Evolutionary conservation across 2,888 invertebrate genomes (phyloP).

Genomic region (Lissonota sp.): DNA sequence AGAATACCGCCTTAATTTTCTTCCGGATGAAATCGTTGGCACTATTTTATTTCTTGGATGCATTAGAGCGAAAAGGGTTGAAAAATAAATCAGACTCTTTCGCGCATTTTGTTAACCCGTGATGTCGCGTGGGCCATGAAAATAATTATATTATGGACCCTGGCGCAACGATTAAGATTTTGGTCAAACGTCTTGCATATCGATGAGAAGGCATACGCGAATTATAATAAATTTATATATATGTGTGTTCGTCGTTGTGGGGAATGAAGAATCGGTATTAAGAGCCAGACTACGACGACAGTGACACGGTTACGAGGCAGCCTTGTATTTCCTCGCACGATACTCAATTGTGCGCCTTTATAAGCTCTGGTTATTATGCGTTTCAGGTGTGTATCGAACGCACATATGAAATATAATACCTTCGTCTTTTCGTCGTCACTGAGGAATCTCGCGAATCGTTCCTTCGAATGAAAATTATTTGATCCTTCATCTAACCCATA

Average conservation of each 20-base stretch:
- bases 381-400: constrained; percentile 70
- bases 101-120: neutral
- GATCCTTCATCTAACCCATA: too few relatives aligned
- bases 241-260: neutral
- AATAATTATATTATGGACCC: constrained; percentile 70
- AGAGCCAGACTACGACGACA: constrained; percentile 74
- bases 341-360: constrained; percentile 35
- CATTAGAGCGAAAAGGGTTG: neutral
- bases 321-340: constrained; percentile 73
- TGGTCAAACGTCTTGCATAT: constrained; percentile 79
- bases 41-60: too few relatives aligned
- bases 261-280: constrained; percentile 43
- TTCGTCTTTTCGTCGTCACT: too few relatives aligned
- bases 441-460: too few relatives aligned
- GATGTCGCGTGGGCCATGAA: constrained; percentile 65
- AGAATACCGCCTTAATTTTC: too few relatives aligned
- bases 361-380: constrained; percentile 58
- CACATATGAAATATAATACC: constrained; percentile 40
- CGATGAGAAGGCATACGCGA: constrained; percentile 74
- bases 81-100: neutral
- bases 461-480: too few relatives aligned
- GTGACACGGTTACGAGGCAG: constrained; percentile 80
- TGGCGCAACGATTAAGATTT: constrained; percentile 76
- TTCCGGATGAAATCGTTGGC: too few relatives aligned
- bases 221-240: neutral